Conservation (phyloP, 2,888 invertebrate genomes). For the Cloeon dipterum region DNA sequence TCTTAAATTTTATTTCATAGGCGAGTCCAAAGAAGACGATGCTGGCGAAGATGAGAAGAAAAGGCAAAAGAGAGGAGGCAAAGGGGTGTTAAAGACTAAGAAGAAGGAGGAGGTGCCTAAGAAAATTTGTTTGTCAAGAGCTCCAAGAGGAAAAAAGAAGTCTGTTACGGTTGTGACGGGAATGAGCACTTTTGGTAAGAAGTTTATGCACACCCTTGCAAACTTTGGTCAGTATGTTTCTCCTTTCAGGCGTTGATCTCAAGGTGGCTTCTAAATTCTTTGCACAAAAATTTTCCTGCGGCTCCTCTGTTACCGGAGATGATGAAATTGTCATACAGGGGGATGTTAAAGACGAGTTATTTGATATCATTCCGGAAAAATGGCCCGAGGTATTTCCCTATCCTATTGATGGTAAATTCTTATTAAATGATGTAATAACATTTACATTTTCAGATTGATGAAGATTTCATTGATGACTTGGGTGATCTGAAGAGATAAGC, state of each 20-base stretch:
- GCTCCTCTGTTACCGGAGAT: constrained; percentile 95
- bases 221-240: constrained; percentile 1
- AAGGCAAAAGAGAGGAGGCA: constrained; percentile 89
- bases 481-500: constrained; percentile 75
- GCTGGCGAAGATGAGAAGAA: constrained; percentile 82
- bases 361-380: constrained; percentile 94
- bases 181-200: constrained; percentile 84
- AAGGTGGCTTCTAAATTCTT: constrained; percentile 97
- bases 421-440: neutral
- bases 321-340: constrained; percentile 99
- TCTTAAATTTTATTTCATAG: constrained; percentile 11
- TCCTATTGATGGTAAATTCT: neutral
- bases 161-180: constrained; percentile 95
- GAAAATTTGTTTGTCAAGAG: constrained; percentile 61
- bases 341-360: constrained; percentile 93
- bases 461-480: constrained; percentile 77
- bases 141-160: constrained; percentile 95
- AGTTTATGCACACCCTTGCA: no score
- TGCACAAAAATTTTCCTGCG: constrained; percentile 93
- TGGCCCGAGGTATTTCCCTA: constrained; percentile 63
- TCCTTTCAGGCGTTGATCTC: constrained; percentile 66
- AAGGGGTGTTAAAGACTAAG: constrained; percentile 85
- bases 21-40: constrained; percentile 27
- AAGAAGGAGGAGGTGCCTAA: constrained; percentile 82
- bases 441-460: constrained; percentile 44